These are phyloP conservation scores for Eilema depressum DNA, from an alignment of 2,888 invertebrate species.

Conservation along the genomic window DNA sequence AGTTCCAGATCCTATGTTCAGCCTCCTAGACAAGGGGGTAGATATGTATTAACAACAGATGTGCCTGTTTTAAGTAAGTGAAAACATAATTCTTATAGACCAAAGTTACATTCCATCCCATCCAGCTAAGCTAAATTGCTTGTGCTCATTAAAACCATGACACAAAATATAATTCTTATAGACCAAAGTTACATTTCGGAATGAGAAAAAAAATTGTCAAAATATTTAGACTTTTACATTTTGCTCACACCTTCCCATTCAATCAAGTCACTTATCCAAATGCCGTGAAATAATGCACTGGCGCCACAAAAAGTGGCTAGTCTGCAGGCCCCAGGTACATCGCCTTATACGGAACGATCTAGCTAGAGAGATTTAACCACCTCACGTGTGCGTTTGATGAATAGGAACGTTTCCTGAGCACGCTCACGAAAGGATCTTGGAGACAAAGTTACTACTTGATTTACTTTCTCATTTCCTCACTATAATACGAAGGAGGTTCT, in stretches of 20 bases:
- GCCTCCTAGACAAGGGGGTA: too few relatives aligned
- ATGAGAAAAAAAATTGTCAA: too few relatives aligned
- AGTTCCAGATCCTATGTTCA: neutral
- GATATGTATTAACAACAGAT: too few relatives aligned
- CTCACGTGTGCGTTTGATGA: constrained; percentile 59
- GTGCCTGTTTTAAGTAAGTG: neutral
- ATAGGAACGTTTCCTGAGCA: constrained; percentile 50
- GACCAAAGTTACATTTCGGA: too few relatives aligned
- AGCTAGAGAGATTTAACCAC: constrained; percentile 42
- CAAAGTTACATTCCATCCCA: too few relatives aligned
- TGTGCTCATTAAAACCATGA: too few relatives aligned
- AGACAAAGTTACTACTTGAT: constrained; percentile 56
- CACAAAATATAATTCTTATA: too few relatives aligned
- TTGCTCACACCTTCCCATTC: too few relatives aligned
- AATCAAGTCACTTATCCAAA: neutral
- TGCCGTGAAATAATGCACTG: neutral
- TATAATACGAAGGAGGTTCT: constrained; percentile 33
- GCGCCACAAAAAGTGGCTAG: constrained; percentile 5
- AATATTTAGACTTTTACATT: too few relatives aligned
- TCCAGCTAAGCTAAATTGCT: too few relatives aligned
- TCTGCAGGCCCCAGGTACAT: constrained; percentile 12
- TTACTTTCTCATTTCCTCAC: constrained; percentile 49
- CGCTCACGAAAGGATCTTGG: constrained; percentile 34
- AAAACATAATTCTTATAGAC: too few relatives aligned
- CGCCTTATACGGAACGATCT: constrained; percentile 34